phyloP scores from a whole-genome alignment of 2,113 vertebrate genomes.

The Epinephelus lanceolatus region DNA sequence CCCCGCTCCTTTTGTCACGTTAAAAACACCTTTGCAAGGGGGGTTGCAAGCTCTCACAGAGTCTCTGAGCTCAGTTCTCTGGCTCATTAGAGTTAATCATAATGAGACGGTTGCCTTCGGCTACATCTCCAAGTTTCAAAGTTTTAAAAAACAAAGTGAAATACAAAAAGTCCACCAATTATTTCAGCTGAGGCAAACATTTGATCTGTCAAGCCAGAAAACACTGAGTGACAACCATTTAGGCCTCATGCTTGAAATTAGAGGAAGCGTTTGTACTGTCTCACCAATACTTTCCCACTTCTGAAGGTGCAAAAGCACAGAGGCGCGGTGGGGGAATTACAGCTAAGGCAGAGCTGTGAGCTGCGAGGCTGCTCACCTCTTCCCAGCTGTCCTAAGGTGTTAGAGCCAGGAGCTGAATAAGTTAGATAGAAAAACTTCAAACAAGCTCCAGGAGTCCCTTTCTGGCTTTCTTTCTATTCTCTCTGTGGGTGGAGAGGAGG shows the following conservation, averaged over 20 bases:
- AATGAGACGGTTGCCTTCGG: conserved; percentile 67
- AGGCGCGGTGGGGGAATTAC: conserved; percentile 17
- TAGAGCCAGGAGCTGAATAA: conserved; percentile 45
- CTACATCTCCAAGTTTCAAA: conserved; percentile 43
- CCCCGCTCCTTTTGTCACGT: conserved; percentile 33
- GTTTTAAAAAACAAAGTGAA: conserved; percentile 44
- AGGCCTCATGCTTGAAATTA: conserved; percentile 40
- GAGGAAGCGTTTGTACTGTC: conserved; percentile 56
- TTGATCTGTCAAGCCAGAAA: conserved; percentile 48
- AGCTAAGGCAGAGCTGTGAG: conserved; percentile 32
- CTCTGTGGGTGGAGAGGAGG: conserved; percentile 2
- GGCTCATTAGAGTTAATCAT: conserved; percentile 73
- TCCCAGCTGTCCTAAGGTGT: conserved; percentile 54
- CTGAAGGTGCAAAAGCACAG: conserved; percentile 34
- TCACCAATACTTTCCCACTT: conserved; percentile 37
- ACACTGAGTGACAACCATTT: conserved; percentile 62
- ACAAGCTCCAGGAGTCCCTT: conserved; percentile 39
- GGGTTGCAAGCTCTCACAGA: conserved; percentile 11
- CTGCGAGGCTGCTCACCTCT: conserved; percentile 37
- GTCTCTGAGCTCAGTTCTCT: conserved; percentile 40
- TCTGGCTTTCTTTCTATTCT: conserved; percentile 39
- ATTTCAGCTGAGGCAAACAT: conserved; percentile 67
- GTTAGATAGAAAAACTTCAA: conserved; percentile 64
- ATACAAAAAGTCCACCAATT: conserved; percentile 63
- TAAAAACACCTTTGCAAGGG: conserved; percentile 47